Evolutionary conservation across 1,140 invertebrate species (phyloP).

Genomic region (Lepidurus apus): DNA sequence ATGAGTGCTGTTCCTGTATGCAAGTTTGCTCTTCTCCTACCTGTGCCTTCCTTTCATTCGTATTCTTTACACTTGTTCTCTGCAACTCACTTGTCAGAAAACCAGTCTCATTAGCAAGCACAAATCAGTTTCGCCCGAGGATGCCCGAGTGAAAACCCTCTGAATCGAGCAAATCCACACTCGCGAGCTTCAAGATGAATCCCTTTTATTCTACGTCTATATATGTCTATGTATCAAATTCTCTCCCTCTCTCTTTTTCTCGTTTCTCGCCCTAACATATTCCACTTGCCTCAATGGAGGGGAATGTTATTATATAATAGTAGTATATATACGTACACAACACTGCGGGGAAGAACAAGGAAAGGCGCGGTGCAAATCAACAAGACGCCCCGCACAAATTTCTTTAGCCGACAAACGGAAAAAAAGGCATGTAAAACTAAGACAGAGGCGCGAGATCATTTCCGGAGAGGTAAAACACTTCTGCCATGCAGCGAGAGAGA

Average conservation of each 20-base stretch:
- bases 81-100: constrained; percentile 10
- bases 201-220: too few species aligned
- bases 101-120: constrained; percentile 13
- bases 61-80: background rate
- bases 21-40: background rate
- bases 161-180: background rate
- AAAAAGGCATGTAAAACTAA: background rate
- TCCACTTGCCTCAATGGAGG: too few species aligned
- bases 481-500: background rate
- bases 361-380: background rate
- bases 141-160: background rate
- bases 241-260: too few species aligned
- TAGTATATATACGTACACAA: background rate
- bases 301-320: too few species aligned
- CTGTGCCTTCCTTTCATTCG: background rate
- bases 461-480: constrained; percentile 9
- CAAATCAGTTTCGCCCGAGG: background rate
- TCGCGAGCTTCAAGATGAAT: too few species aligned
- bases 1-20: background rate
- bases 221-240: too few species aligned
- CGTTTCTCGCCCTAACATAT: too few species aligned
- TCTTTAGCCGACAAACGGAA: background rate
- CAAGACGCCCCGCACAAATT: background rate
- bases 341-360: background rate
- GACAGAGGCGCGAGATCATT: background rate